These are phyloP conservation scores for Parnassius mnemosyne DNA, from an alignment of 2,888 invertebrate genomes.

Conservation along the genomic window DNA sequence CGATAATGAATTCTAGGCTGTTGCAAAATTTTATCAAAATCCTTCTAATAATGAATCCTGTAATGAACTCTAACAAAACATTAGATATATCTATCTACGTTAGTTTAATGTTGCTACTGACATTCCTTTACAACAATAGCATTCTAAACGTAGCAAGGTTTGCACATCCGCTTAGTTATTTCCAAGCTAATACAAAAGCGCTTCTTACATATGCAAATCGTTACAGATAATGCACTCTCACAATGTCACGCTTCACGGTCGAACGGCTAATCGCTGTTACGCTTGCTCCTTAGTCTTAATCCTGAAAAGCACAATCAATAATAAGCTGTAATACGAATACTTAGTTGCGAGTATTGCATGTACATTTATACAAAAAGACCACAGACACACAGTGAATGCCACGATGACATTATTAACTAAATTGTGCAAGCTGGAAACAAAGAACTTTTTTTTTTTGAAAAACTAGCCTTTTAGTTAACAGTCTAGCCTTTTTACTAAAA, in stretches of 20 bases:
- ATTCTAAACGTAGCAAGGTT: not conserved
- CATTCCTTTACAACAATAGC: slow-evolving; percentile 9
- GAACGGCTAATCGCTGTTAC: slow-evolving; percentile 28
- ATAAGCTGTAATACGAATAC: slow-evolving; percentile 6
- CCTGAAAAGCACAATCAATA: slow-evolving; percentile 25
- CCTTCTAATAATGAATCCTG: not conserved
- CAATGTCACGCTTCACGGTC: slow-evolving; percentile 47
- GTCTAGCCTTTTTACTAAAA: too few species aligned
- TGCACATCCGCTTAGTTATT: slow-evolving; percentile 2
- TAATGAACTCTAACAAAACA: not conserved
- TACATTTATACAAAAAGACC: not conserved
- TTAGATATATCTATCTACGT: not conserved
- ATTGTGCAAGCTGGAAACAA: too few species aligned
- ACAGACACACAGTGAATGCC: too few species aligned
- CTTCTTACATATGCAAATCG: slow-evolving; percentile 37
- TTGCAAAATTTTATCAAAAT: not conserved
- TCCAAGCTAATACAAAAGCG: slow-evolving; percentile 23
- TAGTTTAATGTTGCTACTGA: slow-evolving; percentile 1
- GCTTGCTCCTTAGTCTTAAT: slow-evolving; percentile 5
- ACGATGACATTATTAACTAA: too few species aligned
- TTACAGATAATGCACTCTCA: slow-evolving; percentile 41
- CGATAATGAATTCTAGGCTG: not conserved
- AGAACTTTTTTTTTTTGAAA: too few species aligned
- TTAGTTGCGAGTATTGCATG: not conserved
- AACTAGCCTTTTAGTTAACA: too few species aligned